Percentiles rank a stretch among this genome's conserved stretches.
Evolutionary conservation across 2,113 vertebrate genomes (phyloP).

Genomic region (Pterophyllum scalare): DNA sequence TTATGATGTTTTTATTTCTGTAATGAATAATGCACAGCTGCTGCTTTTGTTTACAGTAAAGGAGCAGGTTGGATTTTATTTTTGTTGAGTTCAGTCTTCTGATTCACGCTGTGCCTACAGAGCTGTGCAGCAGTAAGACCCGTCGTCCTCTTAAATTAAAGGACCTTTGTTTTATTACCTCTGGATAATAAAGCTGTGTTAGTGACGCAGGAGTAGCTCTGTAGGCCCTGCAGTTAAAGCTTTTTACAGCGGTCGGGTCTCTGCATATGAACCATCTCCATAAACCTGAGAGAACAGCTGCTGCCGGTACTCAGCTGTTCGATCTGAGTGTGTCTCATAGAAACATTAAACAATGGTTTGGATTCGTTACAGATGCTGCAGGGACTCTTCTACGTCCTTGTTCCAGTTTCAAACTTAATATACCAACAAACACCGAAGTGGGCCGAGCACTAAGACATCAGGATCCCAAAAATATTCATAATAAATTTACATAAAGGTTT

Average conservation of each 20-base stretch:
- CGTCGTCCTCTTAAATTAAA: background rate
- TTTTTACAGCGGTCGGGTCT: accelerated
- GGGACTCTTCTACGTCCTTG: background rate
- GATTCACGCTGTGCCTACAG: background rate
- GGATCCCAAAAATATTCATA: background rate
- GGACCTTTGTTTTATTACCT: background rate
- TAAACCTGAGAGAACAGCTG: background rate
- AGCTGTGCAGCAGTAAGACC: background rate
- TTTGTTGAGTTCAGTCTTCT: background rate
- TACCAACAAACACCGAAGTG: background rate
- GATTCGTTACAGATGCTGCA: background rate
- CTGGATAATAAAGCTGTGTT: background rate
- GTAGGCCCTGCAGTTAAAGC: background rate
- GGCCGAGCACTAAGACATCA: accelerated
- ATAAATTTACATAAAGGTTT: background rate
- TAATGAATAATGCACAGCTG: background rate
- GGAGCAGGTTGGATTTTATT: background rate
- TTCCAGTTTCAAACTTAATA: background rate
- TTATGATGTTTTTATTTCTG: background rate
- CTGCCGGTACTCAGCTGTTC: background rate
- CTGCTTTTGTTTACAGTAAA: background rate
- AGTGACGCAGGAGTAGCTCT: background rate
- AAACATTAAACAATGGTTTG: background rate
- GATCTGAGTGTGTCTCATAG: accelerated
- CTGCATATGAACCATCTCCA: background rate